Base-by-base conservation (phyloP, 2,113 vertebrate species). In the Chloropsis cyanopogon region DNA sequence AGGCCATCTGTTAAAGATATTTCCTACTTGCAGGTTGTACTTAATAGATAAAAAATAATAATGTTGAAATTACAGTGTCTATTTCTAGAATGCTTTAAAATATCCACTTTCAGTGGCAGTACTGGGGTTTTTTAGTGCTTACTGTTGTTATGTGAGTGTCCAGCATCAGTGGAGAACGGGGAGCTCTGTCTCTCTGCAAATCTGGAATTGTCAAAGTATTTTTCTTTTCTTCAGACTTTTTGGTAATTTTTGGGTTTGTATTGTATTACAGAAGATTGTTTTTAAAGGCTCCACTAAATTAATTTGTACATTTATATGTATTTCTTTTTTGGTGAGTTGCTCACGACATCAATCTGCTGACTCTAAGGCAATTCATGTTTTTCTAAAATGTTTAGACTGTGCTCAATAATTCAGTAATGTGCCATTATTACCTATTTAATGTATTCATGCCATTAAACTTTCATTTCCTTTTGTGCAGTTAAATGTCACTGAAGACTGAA, bases 361-460 rank as follows among this genome's bases (percentile, higher is more conserved):
- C 39, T 88, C 15, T 2, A 41, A 84, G 19, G 65, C 35, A 87
- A 11, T 78, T 64, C 5, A 2, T 52, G 70, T 68, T 91, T 95
- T 95, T 79, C 53, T 90, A 14, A 72, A 90, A 79, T 42, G 82
- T 76, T 85, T 60, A 87, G 59, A 4, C 46, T 65, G 4, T 79
- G 31, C 59, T 96, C 66, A 86, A 53, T 93, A 92, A 90, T 90
- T 91, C 66, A 93, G 42, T 59, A 49, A 78, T 60, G 26, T 91
- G 53, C 33, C 79, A 39, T 82, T 92, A 93, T 90, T 94, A 69
- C 54, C 57, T 46, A n/a, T 65, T 90, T 90, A 92, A 92, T 88
- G 54, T 86, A 82, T 92, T 92, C 91, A 76, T 83, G 66, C 57
- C 71, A 82, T 90, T 86, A 95, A 95, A 90, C 39, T 88, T 96